A percentile compares a stretch with the other conserved stretches of the same genome.
phyloP scores from a whole-genome alignment of 2,113 vertebrate species.

The Polypterus bichir region DNA sequence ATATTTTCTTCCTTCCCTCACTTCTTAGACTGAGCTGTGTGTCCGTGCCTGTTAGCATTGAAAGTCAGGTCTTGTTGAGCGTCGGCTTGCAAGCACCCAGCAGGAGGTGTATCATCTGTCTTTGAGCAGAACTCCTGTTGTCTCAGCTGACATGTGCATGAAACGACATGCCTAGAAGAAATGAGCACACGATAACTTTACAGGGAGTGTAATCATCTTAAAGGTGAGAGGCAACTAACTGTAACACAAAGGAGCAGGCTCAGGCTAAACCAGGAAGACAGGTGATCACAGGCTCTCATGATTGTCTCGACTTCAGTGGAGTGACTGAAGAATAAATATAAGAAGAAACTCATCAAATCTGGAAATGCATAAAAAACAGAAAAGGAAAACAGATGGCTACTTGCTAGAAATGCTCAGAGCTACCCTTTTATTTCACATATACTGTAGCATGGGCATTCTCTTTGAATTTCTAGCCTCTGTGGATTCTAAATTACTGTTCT shows the following conservation, averaged over 20 bases:
- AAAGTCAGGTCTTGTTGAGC: slow-evolving; percentile 43
- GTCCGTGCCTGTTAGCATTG: slow-evolving; percentile 38
- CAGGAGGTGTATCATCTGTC: slow-evolving; percentile 33
- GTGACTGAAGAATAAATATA: too few species aligned
- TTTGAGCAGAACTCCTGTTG: slow-evolving; percentile 28
- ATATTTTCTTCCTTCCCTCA: not conserved
- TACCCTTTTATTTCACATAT: too few species aligned
- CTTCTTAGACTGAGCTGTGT: slow-evolving; percentile 29
- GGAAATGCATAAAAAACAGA: too few species aligned
- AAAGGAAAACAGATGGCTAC: too few species aligned
- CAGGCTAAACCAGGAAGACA: not conserved
- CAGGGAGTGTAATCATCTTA: slow-evolving; percentile 29
- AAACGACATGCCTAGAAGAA: slow-evolving; percentile 38
- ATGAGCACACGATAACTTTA: slow-evolving; percentile 35
- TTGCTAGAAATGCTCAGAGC: too few species aligned
- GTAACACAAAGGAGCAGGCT: slow-evolving; percentile 13
- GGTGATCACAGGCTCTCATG: not conserved
- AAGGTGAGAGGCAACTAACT: slow-evolving; percentile 28
- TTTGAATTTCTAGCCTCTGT: too few species aligned
- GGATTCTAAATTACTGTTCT: too few species aligned
- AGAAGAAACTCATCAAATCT: too few species aligned
- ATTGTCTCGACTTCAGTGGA: too few species aligned
- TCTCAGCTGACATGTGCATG: slow-evolving; percentile 31
- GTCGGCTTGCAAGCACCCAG: slow-evolving; percentile 30
- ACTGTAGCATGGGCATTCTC: too few species aligned